Base-by-base conservation (phyloP, 2,888 invertebrate genomes). In the Bombylius discolor region DNA sequence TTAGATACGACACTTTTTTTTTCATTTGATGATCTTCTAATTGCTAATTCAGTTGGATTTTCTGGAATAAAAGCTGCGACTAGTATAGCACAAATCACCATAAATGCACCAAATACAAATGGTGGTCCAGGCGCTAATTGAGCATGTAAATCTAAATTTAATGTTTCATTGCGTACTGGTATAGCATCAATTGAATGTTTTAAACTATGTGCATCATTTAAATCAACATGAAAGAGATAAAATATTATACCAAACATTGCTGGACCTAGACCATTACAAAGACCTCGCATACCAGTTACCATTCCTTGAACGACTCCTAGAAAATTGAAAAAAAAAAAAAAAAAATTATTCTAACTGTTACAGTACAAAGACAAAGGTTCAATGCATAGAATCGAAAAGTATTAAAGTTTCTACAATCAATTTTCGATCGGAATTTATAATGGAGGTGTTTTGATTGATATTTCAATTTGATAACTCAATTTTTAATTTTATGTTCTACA, bases 181-280 rank as follows among this genome's bases (percentile, higher is more conserved):
- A 70, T 60, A 66, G 79, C 78, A 63, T 64, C 53, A 67, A 58
- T 36, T 47, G 56, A 39, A 56, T 59, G 58, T 64, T 49, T 54
- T 42, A 59, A 51, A 55, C 50, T 67, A 63, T 79, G 79, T 58
- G 87, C 85, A 64, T 87, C 89, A 71, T 93, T 94, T 68, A 99
- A 79, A 77, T 99, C 94, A 62, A 99, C 98, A 74, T 98, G 92
- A 77, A 98, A 99, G 68, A 98, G 79, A 77, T 96, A 99, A 78
- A 99, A 99, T 66, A 99, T 92, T 63, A 98, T 85, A 23, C 99
- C 99, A 72, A 94, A 99, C 81, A 99, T 88, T 48, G 99, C 99
- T 0, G 99, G 99, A 0, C 99, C 99, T 52, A 99, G 81, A 14
- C 98, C 98, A 71, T 97, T 96, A 62, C 99, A 99, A 52, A 99